Conservation (phyloP, 2,113 vertebrate species). For the Labeo catla region DNA sequence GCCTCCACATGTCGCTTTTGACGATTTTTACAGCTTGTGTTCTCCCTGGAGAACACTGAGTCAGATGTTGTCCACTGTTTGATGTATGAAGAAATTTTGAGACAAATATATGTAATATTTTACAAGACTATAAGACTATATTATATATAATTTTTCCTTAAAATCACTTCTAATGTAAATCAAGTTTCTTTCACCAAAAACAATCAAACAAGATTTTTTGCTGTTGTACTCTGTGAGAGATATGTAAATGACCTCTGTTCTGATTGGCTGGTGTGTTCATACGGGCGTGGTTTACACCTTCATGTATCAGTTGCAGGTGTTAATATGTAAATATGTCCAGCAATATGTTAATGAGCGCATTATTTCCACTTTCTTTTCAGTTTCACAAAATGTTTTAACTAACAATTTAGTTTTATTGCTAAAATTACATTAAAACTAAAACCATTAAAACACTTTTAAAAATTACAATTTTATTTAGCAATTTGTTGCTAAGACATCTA, state of each 20-base stretch:
- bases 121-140: not conserved
- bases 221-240: not conserved
- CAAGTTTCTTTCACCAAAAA: not conserved
- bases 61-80: not conserved
- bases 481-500: no score
- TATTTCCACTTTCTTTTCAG: no score
- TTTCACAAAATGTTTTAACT: not conserved
- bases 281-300: not conserved
- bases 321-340: not conserved
- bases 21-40: not conserved
- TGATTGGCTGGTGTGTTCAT: not conserved
- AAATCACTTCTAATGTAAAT: not conserved
- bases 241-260: not conserved
- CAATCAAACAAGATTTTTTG: not conserved
- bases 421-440: no score
- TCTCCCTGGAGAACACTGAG: not conserved
- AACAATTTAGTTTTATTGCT: no score
- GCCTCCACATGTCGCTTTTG: not conserved
- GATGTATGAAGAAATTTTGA: not conserved
- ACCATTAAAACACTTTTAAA: no score
- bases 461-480: no score
- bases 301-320: not conserved
- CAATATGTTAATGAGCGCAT: not conserved
- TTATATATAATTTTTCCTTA: not conserved
- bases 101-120: not conserved